phyloP scores from a whole-genome alignment of 2,797 vertebrate genomes.

The Toxotes lorentzi region DNA sequence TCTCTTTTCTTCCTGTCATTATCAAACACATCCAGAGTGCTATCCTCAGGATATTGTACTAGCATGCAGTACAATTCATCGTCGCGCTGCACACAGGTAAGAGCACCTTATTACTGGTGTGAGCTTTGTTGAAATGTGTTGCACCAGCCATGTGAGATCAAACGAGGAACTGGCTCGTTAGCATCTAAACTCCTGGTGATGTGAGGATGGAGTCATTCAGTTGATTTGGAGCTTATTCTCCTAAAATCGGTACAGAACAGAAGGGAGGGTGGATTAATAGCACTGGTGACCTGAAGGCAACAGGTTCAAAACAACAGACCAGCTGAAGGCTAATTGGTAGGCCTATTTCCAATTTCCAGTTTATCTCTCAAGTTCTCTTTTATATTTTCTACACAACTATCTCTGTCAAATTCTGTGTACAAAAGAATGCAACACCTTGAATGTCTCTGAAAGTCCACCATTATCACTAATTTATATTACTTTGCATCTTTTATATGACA shows the following conservation, averaged over 20 bases:
- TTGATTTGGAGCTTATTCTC: background rate
- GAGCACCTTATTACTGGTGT: constrained; percentile 40
- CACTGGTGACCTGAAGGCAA: background rate
- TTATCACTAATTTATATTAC: too few species aligned
- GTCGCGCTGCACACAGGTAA: constrained; percentile 11
- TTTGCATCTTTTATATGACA: background rate
- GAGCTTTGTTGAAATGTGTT: constrained; percentile 45
- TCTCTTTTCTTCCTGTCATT: constrained; percentile 57
- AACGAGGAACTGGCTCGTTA: constrained; percentile 10
- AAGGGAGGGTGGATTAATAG: background rate
- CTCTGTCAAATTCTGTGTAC: background rate
- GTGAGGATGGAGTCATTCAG: background rate
- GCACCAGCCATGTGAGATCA: constrained; percentile 28
- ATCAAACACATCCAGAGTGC: constrained; percentile 70
- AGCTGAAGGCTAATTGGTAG: background rate
- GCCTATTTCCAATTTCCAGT: background rate
- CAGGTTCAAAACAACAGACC: background rate
- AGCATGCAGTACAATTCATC: constrained; percentile 12
- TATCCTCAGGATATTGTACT: constrained; percentile 37
- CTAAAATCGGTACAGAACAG: background rate
- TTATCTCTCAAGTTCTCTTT: background rate
- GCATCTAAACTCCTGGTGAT: background rate
- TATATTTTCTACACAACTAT: background rate
- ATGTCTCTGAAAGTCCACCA: background rate
- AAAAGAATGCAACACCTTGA: background rate